Evolutionary conservation across 2,113 vertebrate genomes (phyloP).

Genomic region (Macquaria ambigua): DNA sequence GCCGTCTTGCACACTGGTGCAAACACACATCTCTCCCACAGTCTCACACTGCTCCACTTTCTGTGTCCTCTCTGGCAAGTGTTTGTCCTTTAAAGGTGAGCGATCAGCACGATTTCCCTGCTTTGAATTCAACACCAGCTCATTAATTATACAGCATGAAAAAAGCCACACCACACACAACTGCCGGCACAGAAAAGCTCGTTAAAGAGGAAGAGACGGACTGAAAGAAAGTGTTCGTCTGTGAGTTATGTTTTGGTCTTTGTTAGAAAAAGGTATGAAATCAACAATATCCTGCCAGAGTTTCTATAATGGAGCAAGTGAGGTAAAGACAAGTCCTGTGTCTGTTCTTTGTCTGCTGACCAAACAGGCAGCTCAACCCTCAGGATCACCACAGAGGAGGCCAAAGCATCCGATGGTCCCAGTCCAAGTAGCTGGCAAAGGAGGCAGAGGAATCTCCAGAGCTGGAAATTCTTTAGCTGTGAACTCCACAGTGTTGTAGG

Average conservation of each 20-base stretch:
- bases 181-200: slow-evolving; percentile 13
- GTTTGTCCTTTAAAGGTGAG: slow-evolving; percentile 53
- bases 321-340: slow-evolving; percentile 1
- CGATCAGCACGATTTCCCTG: slow-evolving; percentile 35
- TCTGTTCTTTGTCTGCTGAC: slow-evolving; percentile 2
- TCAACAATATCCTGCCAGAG: background rate
- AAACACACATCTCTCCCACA: background rate
- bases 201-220: background rate
- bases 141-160: slow-evolving; percentile 56
- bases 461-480: slow-evolving; percentile 18
- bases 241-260: background rate
- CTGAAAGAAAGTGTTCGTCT: background rate
- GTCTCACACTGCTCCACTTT: slow-evolving; percentile 10
- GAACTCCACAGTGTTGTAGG: slow-evolving; percentile 22
- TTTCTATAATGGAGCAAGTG: background rate
- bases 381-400: background rate
- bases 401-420: slow-evolving; percentile 29
- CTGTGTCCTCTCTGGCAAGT: slow-evolving; percentile 19
- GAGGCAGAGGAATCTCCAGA: background rate
- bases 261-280: background rate
- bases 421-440: slow-evolving; percentile 27
- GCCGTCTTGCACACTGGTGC: no score
- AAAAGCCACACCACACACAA: slow-evolving; percentile 7
- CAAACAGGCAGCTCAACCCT: slow-evolving; percentile 5
- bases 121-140: slow-evolving; percentile 45